Percentiles rank a stretch among this genome's conserved stretches.
Conservation (phyloP, 2,113 vertebrate species). For the Saccopteryx bilineata region DNA sequence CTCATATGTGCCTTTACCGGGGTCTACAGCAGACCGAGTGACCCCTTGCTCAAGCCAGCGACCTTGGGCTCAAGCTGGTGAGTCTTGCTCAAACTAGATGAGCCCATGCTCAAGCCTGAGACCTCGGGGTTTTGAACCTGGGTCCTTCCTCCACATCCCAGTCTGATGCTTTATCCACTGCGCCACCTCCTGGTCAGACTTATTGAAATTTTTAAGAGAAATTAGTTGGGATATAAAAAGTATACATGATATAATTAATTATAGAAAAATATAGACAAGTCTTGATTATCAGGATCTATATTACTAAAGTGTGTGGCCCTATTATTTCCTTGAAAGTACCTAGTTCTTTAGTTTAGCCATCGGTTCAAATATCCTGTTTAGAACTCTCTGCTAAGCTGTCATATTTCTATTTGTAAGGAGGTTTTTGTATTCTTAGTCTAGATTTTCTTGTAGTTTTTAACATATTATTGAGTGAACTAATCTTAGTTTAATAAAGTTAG, state of each 20-base stretch:
- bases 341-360: not conserved
- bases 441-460: not conserved
- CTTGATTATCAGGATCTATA: not conserved
- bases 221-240: not conserved
- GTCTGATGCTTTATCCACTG: too few species aligned
- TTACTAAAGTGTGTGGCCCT: not conserved
- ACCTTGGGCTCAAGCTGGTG: too few species aligned
- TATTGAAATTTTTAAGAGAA: conserved; percentile 25
- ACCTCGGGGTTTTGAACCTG: too few species aligned
- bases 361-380: not conserved
- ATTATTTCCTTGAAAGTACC: not conserved
- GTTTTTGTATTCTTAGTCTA: not conserved
- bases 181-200: too few species aligned
- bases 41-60: too few species aligned
- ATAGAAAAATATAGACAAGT: not conserved
- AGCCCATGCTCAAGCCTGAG: too few species aligned
- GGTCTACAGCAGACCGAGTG: too few species aligned
- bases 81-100: too few species aligned
- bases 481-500: conserved; percentile 34
- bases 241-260: not conserved
- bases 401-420: not conserved
- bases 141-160: too few species aligned
- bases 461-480: conserved; percentile 19
- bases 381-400: not conserved
- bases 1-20: too few species aligned